Evolutionary conservation across 2,888 invertebrate genomes (phyloP), one percentile per base, ranked within the genome.

Genomic region (Pyrocoelia pectoralis): DNA sequence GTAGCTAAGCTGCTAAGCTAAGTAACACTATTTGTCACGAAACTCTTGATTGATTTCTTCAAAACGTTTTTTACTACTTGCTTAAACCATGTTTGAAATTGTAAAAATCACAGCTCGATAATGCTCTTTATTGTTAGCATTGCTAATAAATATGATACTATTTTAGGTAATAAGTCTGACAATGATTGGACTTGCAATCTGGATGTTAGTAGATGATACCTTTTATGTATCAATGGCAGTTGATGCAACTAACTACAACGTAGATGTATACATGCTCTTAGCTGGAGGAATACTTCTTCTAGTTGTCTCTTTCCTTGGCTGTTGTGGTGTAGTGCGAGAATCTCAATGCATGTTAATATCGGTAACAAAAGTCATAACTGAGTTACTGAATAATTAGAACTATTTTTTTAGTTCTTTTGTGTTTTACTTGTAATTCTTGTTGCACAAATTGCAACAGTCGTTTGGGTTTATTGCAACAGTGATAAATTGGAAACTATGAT

Each of bases 321-420:
- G 94, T 76, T 92, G 91, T 76, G 94, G 94, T 29, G 91, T 94
- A 5, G 86, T 90, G 66, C 87, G 87, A 72, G 91, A 92, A 80
- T 92, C 90, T 14, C 89, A 89, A 74, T 92, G 91, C 78, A 86
- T 92, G 83, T 86, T 95, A 43, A 86, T 89, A 65, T 84, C 88
- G 77, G 92, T 93, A 82, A 86, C 88, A 82, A 60, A 51, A 53
- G 3, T 38, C 8, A 13, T 4, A n/a, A 40, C 6, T 43, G 3
- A 43, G 43, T 43, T 24, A 33, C 8, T 10, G 33, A 33, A 33
- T 33, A 8, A 33, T 24, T 15, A 46, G 6, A 15, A 13, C 14
- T 2, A 4, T 10, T 29, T 38, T 62, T 84, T 62, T 80, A 93
- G 89, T 94, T 93, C 82, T 92, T 93, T 82, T 86, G 90, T 73